A percentile compares a stretch with the other conserved stretches of the same genome.
Evolutionary conservation across 64 coral and sea anemone genomes (phyloP).

Genomic region (Pocillopora damicornis): DNA sequence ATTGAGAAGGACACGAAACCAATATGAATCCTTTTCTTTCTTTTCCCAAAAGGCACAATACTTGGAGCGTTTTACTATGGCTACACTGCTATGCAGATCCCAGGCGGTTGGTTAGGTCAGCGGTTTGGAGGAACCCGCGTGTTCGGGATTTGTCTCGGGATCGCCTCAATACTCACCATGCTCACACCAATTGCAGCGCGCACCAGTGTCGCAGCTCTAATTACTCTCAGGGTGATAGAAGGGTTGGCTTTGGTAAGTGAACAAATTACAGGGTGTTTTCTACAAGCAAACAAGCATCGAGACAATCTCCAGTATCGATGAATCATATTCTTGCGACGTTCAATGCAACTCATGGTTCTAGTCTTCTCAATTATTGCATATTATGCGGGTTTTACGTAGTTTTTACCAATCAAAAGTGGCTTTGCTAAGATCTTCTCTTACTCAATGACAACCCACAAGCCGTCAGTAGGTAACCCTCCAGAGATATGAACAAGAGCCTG

Average conservation of each 20-base stretch:
- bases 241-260: constrained; percentile 80
- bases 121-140: constrained; percentile 87
- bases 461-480: too few species aligned
- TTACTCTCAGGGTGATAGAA: constrained; percentile 78
- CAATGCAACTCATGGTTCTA: too few species aligned
- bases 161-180: constrained; percentile 94
- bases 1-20: background rate
- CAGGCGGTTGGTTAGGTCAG: constrained; percentile 90
- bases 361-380: too few species aligned
- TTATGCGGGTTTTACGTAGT: too few species aligned
- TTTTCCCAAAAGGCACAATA: constrained; percentile 60
- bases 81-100: constrained; percentile 93
- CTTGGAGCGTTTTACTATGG: constrained; percentile 97
- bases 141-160: constrained; percentile 82
- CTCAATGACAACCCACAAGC: too few species aligned
- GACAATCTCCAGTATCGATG: too few species aligned
- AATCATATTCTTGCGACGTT: too few species aligned
- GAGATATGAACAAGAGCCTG: too few species aligned
- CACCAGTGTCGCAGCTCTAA: constrained; percentile 79
- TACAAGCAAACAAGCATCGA: too few species aligned
- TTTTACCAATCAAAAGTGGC: too few species aligned
- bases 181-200: constrained; percentile 88
- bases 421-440: too few species aligned
- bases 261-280: background rate
- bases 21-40: background rate